Evolutionary conservation across 2,797 vertebrate genomes (phyloP).

Genomic region (Poliocrania exsul): DNA sequence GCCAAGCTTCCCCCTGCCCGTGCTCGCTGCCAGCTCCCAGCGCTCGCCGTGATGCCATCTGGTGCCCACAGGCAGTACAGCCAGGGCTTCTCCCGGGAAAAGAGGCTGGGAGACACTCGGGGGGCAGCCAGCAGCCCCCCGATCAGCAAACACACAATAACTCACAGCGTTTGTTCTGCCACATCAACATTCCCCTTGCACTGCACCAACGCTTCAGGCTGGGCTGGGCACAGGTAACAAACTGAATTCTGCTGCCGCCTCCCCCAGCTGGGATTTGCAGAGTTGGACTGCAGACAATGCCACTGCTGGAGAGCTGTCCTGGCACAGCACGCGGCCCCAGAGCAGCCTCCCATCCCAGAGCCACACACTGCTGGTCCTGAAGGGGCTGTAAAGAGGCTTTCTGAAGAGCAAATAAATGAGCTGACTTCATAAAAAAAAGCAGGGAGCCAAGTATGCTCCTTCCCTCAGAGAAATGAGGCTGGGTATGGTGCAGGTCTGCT

Average conservation of each 20-base stretch:
- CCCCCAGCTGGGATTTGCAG: neutral
- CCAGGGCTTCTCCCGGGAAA: neutral
- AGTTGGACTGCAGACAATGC: neutral
- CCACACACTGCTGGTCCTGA: neutral
- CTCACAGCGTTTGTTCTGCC: neutral
- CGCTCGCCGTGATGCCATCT: neutral
- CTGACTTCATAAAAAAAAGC: neutral
- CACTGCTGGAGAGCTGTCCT: neutral
- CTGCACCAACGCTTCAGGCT: neutral
- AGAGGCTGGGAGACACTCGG: neutral
- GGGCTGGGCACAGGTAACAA: fast-evolving
- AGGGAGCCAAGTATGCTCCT: neutral
- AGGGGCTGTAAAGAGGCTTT: slow-evolving; percentile 1
- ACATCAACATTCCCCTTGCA: neutral
- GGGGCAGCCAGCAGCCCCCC: neutral
- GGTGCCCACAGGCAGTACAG: neutral
- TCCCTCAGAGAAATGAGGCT: neutral
- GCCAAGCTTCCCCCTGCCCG: neutral
- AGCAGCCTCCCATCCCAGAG: neutral
- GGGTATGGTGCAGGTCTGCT: neutral
- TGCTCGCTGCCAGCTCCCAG: neutral
- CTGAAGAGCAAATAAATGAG: neutral
- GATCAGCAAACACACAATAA: neutral
- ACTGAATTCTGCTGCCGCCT: neutral
- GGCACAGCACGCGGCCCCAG: fast-evolving